Percentiles rank a stretch among this genome's conserved stretches.
phyloP scores from a whole-genome alignment of 2,113 vertebrate genomes.

The Mohoua ochrocephala region DNA sequence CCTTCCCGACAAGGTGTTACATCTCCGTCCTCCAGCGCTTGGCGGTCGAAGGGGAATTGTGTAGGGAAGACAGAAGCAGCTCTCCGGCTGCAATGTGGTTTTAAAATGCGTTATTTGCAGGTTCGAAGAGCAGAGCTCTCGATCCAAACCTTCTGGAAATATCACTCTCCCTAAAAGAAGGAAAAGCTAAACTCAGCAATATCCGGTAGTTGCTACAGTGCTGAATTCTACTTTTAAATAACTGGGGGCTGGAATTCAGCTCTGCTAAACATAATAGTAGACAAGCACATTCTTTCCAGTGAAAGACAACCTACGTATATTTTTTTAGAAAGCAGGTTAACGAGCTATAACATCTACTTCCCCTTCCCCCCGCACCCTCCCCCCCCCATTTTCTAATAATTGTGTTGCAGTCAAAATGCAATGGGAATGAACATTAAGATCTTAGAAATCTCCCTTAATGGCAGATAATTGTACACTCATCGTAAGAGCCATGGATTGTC shows the following conservation, averaged over 20 bases:
- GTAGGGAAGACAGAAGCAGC: not conserved
- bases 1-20: not conserved
- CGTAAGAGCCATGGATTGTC: not conserved
- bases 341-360: not conserved
- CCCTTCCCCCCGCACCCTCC: rapidly evolving
- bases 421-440: not conserved
- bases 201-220: not conserved
- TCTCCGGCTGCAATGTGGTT: not conserved
- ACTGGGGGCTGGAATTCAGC: not conserved
- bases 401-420: not conserved
- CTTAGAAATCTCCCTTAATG: not conserved
- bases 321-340: not conserved
- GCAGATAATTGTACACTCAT: rapidly evolving
- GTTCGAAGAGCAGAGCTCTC: not conserved
- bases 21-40: not conserved
- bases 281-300: not conserved
- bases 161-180: not conserved
- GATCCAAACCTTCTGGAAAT: not conserved
- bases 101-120: not conserved
- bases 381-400: not conserved
- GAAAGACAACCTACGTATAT: not conserved
- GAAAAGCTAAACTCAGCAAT: not conserved
- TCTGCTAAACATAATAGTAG: not conserved
- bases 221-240: not conserved
- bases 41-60: rapidly evolving